Conservation (phyloP, 2,888 invertebrate genomes). For the Drosophila buzzatii region DNA sequence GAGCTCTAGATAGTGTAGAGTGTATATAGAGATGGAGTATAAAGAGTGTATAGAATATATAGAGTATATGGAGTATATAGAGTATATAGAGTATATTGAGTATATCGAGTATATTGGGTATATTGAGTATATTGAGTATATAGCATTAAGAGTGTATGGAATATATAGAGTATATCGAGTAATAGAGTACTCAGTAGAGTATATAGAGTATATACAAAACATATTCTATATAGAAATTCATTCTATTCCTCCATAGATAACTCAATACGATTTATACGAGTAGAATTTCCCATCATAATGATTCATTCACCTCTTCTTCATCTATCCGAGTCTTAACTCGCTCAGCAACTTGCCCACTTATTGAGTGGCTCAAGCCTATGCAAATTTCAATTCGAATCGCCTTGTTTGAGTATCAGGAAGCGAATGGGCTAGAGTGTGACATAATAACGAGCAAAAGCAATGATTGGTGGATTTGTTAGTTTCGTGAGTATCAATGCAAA, state of each 20-base stretch:
- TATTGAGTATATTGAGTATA: not conserved
- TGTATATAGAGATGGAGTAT: not conserved
- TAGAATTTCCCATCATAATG: not conserved
- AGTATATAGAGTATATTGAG: not conserved
- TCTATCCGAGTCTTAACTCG: accelerated
- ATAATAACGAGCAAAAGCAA: constrained; percentile 59
- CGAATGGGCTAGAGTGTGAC: constrained; percentile 69
- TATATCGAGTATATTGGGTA: not conserved
- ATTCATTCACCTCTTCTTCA: not conserved
- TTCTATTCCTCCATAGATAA: not conserved
- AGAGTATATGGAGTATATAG: not conserved
- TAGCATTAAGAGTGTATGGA: not conserved
- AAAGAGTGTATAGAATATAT: not conserved
- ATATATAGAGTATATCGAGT: not conserved
- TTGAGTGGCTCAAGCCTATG: constrained; percentile 11
- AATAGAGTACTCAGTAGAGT: not conserved
- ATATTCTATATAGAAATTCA: not conserved
- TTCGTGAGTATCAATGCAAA: constrained; percentile 36
- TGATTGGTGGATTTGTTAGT: constrained; percentile 9
- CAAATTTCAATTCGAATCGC: constrained; percentile 20
- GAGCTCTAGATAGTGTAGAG: not conserved
- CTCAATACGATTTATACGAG: not conserved
- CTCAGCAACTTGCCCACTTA: not conserved
- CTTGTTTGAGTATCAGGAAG: constrained; percentile 54
- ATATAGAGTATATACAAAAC: not conserved